Conservation (phyloP, 1,140 invertebrate species). For the Trichonephila inaurata region DNA sequence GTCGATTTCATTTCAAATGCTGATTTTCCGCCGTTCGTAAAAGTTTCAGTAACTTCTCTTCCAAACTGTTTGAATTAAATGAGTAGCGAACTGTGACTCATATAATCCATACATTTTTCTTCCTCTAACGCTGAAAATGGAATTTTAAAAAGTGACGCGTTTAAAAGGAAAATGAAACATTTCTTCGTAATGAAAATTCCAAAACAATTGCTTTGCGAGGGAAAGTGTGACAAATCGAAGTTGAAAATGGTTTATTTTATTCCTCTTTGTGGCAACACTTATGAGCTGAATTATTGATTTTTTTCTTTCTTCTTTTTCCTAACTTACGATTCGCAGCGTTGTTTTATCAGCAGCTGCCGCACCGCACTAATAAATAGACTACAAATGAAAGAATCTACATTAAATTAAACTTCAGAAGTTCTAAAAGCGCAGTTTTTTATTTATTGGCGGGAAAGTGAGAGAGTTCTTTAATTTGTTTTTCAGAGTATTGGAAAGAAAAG, state of each 20-base stretch:
- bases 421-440: background rate
- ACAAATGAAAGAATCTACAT: conserved; percentile 72
- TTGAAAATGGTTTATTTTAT: conserved; percentile 26
- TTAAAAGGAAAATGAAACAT: conserved; percentile 37
- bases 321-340: background rate
- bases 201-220: background rate
- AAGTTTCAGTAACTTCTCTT: conserved; percentile 48
- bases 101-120: conserved; percentile 37
- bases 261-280: conserved; percentile 42
- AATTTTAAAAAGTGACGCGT: conserved; percentile 44
- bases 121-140: background rate
- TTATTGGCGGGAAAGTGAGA: background rate
- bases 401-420: conserved; percentile 50
- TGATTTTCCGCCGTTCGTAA: conserved; percentile 39
- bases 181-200: conserved; percentile 42
- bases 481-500: too few species aligned
- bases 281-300: conserved; percentile 56
- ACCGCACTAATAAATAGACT: conserved; percentile 45
- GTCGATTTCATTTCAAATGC: conserved; percentile 62
- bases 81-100: background rate
- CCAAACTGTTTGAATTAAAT: conserved; percentile 62
- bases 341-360: conserved; percentile 8
- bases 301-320: background rate
- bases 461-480: too few species aligned
- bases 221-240: conserved; percentile 14